Conservation (phyloP, 37 sponge, comb jelly and placozoan genomes). For the Cladorhizidae sp. region DNA sequence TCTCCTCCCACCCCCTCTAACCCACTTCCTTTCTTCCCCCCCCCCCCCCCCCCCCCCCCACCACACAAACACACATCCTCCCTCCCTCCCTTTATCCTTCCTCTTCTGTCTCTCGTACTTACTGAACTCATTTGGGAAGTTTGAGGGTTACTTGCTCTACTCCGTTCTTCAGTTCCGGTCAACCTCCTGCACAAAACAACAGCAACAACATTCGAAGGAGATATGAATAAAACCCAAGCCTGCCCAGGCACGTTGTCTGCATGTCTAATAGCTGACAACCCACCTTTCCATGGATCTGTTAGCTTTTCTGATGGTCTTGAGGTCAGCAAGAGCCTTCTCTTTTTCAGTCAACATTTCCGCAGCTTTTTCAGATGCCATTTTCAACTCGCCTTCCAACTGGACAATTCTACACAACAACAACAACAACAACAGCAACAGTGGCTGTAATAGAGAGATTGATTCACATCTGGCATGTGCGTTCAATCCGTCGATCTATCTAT, state of each 20-base stretch:
- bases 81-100: too few relatives aligned
- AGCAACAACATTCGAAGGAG: not conserved
- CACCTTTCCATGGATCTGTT: constrained; percentile 50
- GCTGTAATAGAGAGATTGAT: not conserved
- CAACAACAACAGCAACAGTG: not conserved
- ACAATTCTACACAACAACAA: constrained; percentile 1
- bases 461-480: not conserved
- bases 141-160: not conserved
- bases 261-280: too few relatives aligned
- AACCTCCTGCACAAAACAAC: constrained; percentile 10
- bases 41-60: too few relatives aligned
- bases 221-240: not conserved
- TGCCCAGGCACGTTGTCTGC: not conserved
- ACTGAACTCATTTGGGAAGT: too few relatives aligned
- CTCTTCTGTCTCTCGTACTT: too few relatives aligned
- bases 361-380: not conserved
- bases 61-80: too few relatives aligned
- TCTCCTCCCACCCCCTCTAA: too few relatives aligned
- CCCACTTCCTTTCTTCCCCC: too few relatives aligned
- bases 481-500: not conserved
- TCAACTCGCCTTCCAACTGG: constrained; percentile 23
- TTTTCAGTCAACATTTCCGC: constrained; percentile 47
- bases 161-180: constrained; percentile 17
- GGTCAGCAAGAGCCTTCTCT: constrained; percentile 67
- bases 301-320: constrained; percentile 55